Percentiles rank a stretch among this genome's conserved stretches.
phyloP scores from a whole-genome alignment of 2,113 vertebrate species.

The Sinocyclocheilus anshuiensis region DNA sequence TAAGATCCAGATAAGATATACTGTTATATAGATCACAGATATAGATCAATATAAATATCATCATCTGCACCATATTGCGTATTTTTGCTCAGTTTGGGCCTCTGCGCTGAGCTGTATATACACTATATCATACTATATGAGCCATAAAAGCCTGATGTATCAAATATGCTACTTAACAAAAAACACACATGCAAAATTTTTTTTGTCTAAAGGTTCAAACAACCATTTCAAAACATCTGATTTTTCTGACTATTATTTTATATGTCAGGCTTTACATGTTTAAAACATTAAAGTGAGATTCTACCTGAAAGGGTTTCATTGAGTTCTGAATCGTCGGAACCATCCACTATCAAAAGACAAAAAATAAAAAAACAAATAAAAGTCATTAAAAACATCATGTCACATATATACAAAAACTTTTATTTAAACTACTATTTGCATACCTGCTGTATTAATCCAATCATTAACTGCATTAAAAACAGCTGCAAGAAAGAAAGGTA shows the following conservation, averaged over 20 bases:
- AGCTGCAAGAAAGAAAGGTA: slow-evolving; percentile 71
- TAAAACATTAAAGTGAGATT: background rate
- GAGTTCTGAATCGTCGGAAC: slow-evolving; percentile 92
- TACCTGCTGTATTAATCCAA: slow-evolving; percentile 92
- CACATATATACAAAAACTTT: background rate
- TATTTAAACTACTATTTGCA: background rate
- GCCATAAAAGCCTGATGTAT: background rate
- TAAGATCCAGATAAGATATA: background rate
- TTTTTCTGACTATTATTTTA: background rate
- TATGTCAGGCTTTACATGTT: background rate
- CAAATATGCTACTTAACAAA: background rate
- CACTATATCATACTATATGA: too few relatives aligned
- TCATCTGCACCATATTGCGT: background rate
- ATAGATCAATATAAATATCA: background rate
- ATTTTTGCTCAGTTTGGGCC: background rate
- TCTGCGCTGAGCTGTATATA: too few relatives aligned
- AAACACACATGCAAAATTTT: too few relatives aligned
- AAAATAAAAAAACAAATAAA: background rate
- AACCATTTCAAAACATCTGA: background rate
- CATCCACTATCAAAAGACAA: slow-evolving; percentile 81
- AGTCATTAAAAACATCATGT: background rate
- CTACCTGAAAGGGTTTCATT: slow-evolving; percentile 91
- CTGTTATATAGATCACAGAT: too few relatives aligned
- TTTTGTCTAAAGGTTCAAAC: too few relatives aligned
- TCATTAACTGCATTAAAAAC: slow-evolving; percentile 87